Evolutionary conservation across 2,888 invertebrate genomes (phyloP).

Genomic region (Sclerodermus sp.): DNA sequence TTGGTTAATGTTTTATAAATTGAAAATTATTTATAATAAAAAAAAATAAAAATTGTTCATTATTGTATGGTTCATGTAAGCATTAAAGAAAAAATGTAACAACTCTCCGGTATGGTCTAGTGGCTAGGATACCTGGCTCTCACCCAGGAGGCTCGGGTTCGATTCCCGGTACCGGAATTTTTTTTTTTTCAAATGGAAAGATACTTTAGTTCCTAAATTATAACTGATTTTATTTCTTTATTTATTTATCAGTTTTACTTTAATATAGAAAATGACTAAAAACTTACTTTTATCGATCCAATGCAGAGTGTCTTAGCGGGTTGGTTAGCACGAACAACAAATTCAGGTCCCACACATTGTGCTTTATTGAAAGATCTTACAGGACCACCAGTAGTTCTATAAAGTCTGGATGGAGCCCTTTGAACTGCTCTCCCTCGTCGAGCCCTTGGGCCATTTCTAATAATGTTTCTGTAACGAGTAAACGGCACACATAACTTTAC

Average conservation of each 20-base stretch:
- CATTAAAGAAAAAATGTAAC: not conserved
- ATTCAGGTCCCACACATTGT: constrained; percentile 71
- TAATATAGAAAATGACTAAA: not conserved
- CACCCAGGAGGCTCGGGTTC: constrained; percentile 66
- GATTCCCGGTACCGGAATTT: constrained; percentile 64
- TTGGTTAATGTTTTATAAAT: too few relatives aligned
- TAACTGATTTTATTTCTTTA: too few relatives aligned
- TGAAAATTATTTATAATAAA: too few relatives aligned
- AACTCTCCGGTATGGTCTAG: constrained; percentile 63
- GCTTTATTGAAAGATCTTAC: constrained; percentile 57
- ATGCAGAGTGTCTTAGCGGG: constrained; percentile 67
- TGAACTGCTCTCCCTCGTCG: constrained; percentile 69
- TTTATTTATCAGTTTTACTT: constrained; percentile 3
- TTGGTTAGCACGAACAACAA: constrained; percentile 71
- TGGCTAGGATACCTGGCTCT: constrained; percentile 65
- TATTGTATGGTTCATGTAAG: too few relatives aligned
- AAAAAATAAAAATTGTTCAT: too few relatives aligned
- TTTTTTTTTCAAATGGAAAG: too few relatives aligned
- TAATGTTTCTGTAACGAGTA: constrained; percentile 27
- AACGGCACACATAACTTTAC: not conserved
- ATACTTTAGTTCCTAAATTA: too few relatives aligned
- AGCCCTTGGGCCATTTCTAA: constrained; percentile 49
- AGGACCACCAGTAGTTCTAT: constrained; percentile 63
- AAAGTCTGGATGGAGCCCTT: constrained; percentile 72
- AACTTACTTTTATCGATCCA: constrained; percentile 60